Evolutionary conservation across 2,888 invertebrate genomes (phyloP).

Genomic region (Margaritifera margaritifera): DNA sequence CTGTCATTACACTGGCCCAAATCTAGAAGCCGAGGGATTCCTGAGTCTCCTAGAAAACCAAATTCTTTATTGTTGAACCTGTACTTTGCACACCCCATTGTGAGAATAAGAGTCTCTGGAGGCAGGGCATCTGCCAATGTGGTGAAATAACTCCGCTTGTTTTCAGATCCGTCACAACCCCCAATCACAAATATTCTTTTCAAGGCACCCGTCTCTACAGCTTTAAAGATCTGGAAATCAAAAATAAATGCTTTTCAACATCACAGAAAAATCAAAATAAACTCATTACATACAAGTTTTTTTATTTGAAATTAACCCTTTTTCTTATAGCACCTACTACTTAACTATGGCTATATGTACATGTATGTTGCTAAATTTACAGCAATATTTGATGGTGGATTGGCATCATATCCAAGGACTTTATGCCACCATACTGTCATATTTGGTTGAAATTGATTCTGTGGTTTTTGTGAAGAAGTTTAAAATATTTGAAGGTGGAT

Average conservation of each 20-base stretch:
- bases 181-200: constrained; percentile 57
- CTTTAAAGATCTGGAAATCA: constrained; percentile 42
- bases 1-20: constrained; percentile 58
- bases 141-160: constrained; percentile 55
- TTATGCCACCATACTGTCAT: no score
- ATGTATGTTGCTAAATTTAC: no score
- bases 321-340: background rate
- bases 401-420: no score
- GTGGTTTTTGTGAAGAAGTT: no score
- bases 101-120: constrained; percentile 52
- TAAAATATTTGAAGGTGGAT: no score
- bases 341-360: background rate
- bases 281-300: no score
- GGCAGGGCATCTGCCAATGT: constrained; percentile 46
- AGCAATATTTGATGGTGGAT: no score
- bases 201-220: constrained; percentile 43
- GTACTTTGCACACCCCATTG: constrained; percentile 61
- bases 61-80: constrained; percentile 46
- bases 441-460: no score
- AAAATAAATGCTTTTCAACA: background rate
- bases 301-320: no score
- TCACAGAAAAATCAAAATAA: background rate
- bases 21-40: constrained; percentile 57
- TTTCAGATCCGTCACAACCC: constrained; percentile 58
- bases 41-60: constrained; percentile 50